Conservation (phyloP, 2,888 invertebrate genomes). For the Drosophila sordidapex region DNA sequence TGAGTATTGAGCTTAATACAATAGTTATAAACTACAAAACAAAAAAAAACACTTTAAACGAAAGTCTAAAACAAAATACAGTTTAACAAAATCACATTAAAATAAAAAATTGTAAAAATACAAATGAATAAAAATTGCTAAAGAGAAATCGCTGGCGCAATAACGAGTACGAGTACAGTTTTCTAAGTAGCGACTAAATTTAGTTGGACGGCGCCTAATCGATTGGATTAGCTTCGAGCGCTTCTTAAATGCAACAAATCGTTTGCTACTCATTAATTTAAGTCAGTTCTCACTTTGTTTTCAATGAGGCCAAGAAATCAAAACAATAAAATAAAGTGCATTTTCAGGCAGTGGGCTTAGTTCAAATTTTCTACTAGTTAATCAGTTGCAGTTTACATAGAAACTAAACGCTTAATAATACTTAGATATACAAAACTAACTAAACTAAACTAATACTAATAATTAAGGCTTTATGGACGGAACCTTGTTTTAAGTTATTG, state of each 20-base stretch:
- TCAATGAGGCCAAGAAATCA: conserved; percentile 9
- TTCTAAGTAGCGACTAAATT: conserved; percentile 21
- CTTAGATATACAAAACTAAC: background rate
- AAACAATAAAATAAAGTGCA: conserved; percentile 6
- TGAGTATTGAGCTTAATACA: conserved; percentile 70
- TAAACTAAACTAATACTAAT: conserved; percentile 9
- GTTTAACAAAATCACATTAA: conserved; percentile 74
- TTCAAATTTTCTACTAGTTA: conserved; percentile 26
- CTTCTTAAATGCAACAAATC: conserved; percentile 4
- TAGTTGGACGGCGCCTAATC: conserved; percentile 22
- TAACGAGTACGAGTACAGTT: conserved; percentile 13
- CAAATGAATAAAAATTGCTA: conserved; percentile 7
- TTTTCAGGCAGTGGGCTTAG: conserved; percentile 23
- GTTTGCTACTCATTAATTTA: conserved; percentile 2
- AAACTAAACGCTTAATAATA: conserved; percentile 24
- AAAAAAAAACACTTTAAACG: conserved; percentile 34
- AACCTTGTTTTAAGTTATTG: conserved; percentile 60
- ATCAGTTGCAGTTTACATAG: conserved; percentile 33
- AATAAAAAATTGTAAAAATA: conserved; percentile 25
- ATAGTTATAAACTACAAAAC: conserved; percentile 44
- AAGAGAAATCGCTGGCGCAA: conserved; percentile 21
- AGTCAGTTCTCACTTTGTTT: background rate
- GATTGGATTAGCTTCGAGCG: background rate
- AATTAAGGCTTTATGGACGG: conserved; percentile 70
- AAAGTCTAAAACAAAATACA: conserved; percentile 64